Base-by-base conservation (phyloP, 1,140 invertebrate genomes). In the Spodoptera litura region DNA sequence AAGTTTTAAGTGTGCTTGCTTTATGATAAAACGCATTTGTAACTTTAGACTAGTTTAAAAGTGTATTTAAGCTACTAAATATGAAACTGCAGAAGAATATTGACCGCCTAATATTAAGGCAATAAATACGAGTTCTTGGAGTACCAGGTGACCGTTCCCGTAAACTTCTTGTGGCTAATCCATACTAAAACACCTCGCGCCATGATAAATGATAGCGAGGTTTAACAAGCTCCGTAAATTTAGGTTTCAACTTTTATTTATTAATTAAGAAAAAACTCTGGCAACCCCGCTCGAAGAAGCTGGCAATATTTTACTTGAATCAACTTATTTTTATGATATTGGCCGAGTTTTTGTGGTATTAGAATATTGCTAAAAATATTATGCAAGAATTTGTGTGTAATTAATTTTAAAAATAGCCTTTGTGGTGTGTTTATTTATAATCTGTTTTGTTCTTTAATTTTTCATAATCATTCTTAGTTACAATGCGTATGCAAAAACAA, bases 161-260 rank as follows among this genome's bases (percentile, higher is more conserved):
- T 44, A 53, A 75, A 75, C 58, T 62, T 75, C 58, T 75, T 62
- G 27, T 44, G n/a, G 73, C 20, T 75, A 75, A 75, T 62, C 73
- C 59, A 10, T 31, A 61, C 25, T 75, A 52, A 62, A 75, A 52
- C 59, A 75, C 20, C 58, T 52, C 12, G 20, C 12, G 49, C 13
- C 20, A 27, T 64, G 59, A 75, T 75, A 62, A 75, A 75, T 64
- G 61, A 49, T 49, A 52, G 27, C 58, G 49, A 20, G 58, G 13
- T 51, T 64, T 64, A 61, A 52, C 38, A 64, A 58, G 38, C 25
- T 20, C 49, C 49, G 44, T 75, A 74, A 74, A 74, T 75, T 75
- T 52, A 49, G 58, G 58, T 64, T 75, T 75, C 20, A 75, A 75
- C 25, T 64, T 75, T 44, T 73, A 75, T 75, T 75, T 64, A 75